These are phyloP conservation scores for Thinocorus orbignyianus DNA, from an alignment of 2,113 vertebrate genomes.

Conservation along the genomic window DNA sequence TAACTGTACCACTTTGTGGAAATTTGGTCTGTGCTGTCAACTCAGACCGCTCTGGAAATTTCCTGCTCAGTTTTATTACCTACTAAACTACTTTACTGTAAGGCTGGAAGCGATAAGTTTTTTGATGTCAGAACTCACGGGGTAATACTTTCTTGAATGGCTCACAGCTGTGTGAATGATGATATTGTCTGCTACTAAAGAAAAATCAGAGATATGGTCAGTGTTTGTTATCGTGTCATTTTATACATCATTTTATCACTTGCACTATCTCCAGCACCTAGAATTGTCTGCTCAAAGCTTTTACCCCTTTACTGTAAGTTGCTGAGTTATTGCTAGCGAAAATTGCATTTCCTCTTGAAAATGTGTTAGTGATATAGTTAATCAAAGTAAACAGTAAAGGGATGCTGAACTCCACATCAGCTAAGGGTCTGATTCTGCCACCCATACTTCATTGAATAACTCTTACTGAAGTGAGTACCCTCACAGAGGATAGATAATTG, in stretches of 20 bases:
- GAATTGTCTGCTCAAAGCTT: constrained; percentile 53
- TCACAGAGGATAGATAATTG: constrained; percentile 23
- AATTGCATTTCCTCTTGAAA: constrained; percentile 55
- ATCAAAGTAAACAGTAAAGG: constrained; percentile 51
- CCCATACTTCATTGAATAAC: neutral
- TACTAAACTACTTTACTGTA: constrained; percentile 52
- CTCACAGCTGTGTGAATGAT: constrained; percentile 61
- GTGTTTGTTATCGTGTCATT: constrained; percentile 63
- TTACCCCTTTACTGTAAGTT: constrained; percentile 26
- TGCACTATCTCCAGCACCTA: constrained; percentile 21
- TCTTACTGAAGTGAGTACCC: neutral
- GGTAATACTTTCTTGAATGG: constrained; percentile 61
- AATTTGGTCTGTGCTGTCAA: constrained; percentile 55
- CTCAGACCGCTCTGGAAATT: constrained; percentile 51
- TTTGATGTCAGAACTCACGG: constrained; percentile 56
- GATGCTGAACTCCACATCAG: neutral
- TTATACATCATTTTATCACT: constrained; percentile 60
- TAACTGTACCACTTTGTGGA: constrained; percentile 43
- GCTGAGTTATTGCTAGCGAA: constrained; percentile 14
- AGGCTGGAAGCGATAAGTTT: constrained; percentile 54
- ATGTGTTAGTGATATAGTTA: constrained; percentile 38
- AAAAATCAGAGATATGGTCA: constrained; percentile 62
- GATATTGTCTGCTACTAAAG: constrained; percentile 60
- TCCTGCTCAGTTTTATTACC: constrained; percentile 60
- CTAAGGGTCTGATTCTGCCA: constrained; percentile 9